Evolutionary conservation across 1,140 invertebrate genomes (phyloP), one percentile per base, ranked within the genome.

Genomic region (Proctacanthus coquilletti): DNA sequence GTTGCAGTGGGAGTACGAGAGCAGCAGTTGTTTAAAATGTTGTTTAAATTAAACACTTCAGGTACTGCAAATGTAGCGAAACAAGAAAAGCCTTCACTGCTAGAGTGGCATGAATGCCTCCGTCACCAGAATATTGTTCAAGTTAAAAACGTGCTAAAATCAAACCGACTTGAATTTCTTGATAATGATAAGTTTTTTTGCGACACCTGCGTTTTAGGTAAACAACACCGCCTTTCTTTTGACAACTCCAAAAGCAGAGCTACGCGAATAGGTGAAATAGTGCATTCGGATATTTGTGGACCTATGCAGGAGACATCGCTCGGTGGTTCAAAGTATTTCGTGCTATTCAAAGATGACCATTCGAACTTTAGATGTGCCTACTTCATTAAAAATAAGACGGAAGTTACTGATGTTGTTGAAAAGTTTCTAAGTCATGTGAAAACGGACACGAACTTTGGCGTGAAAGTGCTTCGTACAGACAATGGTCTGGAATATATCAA

Each of bases 401-500:
- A 65, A 30, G 51, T 53, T 1, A 45, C 45, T 27, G 14, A 49
- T 5, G 42, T 38, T 34, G 36, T 65, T 20, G 48, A 53, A 35
- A 38, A 51, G n/a, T 66, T 55, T 39, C 39, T 64, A n/a, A 43
- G 40, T 27, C 41, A 51, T 30, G 45, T 45, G 1, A 45, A 63
- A 45, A 54, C 46, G 31, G 43, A 56, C 30, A 56, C 52, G 20
- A 45, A 45, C 27, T 45, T 51, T 21, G 51, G 40, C 40, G 41
- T 64, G 3, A 55, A 60, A 41, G 34, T 20, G 2, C 33, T 70
- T 2, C 45, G 55, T 41, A 53, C 49, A n/a, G 64, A 69, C 38
- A 65, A 64, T 52, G 64, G 60, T 4, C 18, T 47, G 8, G 63
- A 66, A 25, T 62, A 60, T 41, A 27, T 54, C 0, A 64, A 61